Percentiles rank a stretch among this genome's conserved stretches.
Evolutionary conservation across 1,140 invertebrate genomes (phyloP).

Genomic region (Chironomus striatipennis): DNA sequence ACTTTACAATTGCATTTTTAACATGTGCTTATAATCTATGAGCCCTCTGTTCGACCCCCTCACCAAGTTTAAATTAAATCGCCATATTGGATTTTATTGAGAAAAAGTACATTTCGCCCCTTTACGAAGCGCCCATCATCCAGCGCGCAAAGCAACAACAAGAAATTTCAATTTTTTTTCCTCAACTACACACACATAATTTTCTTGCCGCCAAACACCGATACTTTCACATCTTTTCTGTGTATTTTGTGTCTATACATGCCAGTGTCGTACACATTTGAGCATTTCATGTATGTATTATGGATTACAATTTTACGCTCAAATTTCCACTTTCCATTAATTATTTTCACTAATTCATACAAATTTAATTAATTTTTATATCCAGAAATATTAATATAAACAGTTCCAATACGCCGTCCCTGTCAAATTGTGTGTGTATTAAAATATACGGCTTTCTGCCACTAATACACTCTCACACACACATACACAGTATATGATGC

Average conservation of each 20-base stretch:
- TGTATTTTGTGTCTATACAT: not conserved
- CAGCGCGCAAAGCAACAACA: slow-evolving; percentile 19
- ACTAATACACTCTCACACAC: slow-evolving; percentile 5
- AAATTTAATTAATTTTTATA: too few relatives aligned
- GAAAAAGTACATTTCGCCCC: slow-evolving; percentile 19
- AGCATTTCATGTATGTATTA: not conserved
- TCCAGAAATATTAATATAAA: not conserved
- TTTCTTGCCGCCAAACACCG: slow-evolving; percentile 17
- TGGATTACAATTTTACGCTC: not conserved
- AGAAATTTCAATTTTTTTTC: slow-evolving; percentile 23
- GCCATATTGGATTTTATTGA: slow-evolving; percentile 17
- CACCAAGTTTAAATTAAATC: not conserved
- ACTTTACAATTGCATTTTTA: not conserved
- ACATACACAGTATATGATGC: not conserved
- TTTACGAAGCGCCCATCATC: not conserved
- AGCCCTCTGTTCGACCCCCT: not conserved
- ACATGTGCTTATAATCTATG: not conserved
- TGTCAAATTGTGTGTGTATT: not conserved
- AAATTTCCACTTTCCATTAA: not conserved
- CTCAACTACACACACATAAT: slow-evolving; percentile 9
- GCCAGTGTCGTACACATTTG: not conserved
- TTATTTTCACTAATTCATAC: too few relatives aligned
- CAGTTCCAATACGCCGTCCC: not conserved
- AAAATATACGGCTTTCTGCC: slow-evolving; percentile 5
- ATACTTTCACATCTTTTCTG: not conserved